phyloP scores from a whole-genome alignment of 2,888 invertebrate genomes.

The Cosmia pyralina region DNA sequence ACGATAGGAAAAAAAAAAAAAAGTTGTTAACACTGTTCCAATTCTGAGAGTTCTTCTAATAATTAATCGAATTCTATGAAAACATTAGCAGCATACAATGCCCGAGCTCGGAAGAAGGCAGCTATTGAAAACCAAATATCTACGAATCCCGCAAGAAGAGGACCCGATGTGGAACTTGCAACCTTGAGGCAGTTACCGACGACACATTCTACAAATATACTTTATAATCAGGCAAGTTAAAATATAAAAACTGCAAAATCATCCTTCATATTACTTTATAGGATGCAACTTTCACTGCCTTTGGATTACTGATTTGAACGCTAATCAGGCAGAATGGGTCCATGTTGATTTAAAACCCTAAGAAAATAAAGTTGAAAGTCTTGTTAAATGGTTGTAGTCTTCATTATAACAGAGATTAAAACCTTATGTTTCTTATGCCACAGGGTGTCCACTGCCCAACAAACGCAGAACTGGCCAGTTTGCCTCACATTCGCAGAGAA shows the following conservation, averaged over 20 bases:
- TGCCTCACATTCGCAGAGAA: constrained; percentile 96
- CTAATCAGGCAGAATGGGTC: neutral
- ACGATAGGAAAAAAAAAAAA: neutral
- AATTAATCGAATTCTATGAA: constrained; percentile 9
- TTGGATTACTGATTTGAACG: neutral
- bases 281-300: neutral
- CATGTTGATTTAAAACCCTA: neutral
- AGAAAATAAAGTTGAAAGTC: neutral
- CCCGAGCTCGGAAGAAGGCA: constrained; percentile 92
- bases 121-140: constrained; percentile 89
- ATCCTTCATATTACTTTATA: neutral
- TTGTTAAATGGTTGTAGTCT: neutral
- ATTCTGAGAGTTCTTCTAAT: neutral
- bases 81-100: constrained; percentile 89
- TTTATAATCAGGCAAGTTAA: constrained; percentile 92
- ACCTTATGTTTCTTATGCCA: neutral
- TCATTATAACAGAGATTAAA: neutral
- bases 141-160: constrained; percentile 82
- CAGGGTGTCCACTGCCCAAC: constrained; percentile 89
- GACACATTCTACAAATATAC: constrained; percentile 95
- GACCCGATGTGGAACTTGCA: constrained; percentile 95
- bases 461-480: constrained; percentile 93
- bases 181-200: constrained; percentile 96
- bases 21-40: neutral
- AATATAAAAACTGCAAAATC: neutral